Evolutionary conservation across 1,140 invertebrate genomes (phyloP).

Genomic region (Atta cephalotes): DNA sequence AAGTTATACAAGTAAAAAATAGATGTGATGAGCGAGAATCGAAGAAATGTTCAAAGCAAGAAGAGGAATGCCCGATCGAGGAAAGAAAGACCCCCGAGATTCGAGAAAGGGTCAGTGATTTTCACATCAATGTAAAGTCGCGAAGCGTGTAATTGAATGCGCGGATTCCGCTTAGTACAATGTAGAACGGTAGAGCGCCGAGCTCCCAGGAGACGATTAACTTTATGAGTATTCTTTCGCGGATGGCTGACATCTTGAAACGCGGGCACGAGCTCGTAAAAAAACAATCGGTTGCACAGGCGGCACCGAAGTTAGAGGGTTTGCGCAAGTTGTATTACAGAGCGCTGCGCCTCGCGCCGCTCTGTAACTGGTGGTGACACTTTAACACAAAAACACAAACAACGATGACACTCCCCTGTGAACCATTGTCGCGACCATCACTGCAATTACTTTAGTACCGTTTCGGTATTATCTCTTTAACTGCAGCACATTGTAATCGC

Average conservation of each 20-base stretch:
- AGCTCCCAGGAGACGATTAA: slow-evolving; percentile 36
- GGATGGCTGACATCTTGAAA: slow-evolving; percentile 40
- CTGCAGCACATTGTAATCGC: neutral
- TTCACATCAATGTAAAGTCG: slow-evolving; percentile 23
- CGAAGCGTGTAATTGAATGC: slow-evolving; percentile 58
- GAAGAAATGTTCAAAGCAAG: neutral
- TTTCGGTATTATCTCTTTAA: slow-evolving; percentile 40
- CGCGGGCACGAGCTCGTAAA: slow-evolving; percentile 22
- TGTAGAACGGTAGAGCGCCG: neutral
- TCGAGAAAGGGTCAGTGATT: neutral
- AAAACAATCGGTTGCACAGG: slow-evolving; percentile 29
- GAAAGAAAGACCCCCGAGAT: neutral
- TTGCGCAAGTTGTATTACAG: slow-evolving; percentile 41
- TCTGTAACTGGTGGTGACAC: slow-evolving; percentile 28
- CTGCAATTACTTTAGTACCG: slow-evolving; percentile 40
- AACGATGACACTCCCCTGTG: slow-evolving; percentile 17
- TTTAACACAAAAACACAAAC: neutral
- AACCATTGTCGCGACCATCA: slow-evolving; percentile 4
- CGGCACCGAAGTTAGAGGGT: slow-evolving; percentile 38
- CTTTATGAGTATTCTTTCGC: slow-evolving; percentile 58
- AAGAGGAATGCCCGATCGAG: neutral
- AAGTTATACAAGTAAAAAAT: neutral
- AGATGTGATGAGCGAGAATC: neutral
- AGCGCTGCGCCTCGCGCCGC: neutral
- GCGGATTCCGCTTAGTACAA: slow-evolving; percentile 23